A percentile compares a stretch with the other conserved stretches of the same genome.
Conservation (phyloP, 2,888 invertebrate genomes). For the Tachina fera region DNA sequence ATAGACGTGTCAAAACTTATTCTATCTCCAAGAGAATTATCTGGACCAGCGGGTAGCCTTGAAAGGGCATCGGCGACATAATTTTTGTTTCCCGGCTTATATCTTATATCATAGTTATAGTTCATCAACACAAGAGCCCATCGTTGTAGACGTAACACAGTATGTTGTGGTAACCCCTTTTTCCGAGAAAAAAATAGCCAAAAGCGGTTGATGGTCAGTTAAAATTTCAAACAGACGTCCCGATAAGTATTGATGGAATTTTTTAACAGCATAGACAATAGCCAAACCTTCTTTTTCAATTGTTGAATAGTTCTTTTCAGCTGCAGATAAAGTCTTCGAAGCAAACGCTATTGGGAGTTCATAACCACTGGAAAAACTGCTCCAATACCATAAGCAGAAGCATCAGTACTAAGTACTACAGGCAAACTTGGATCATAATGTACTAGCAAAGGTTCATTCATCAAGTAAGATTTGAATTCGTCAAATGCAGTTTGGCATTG, state of each 20-base stretch:
- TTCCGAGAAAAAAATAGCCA: neutral
- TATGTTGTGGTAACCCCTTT: conserved; percentile 8
- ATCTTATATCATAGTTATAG: neutral
- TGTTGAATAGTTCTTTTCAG: conserved; percentile 17
- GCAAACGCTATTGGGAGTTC: neutral
- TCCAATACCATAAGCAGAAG: conserved; percentile 5
- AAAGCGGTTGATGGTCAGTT: neutral
- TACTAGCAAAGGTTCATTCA: conserved; percentile 7
- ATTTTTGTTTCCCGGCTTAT: neutral
- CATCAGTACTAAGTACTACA: neutral
- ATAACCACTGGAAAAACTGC: conserved; percentile 9
- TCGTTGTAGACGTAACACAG: conserved; percentile 1
- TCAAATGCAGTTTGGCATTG: conserved; percentile 11
- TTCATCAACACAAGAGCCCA: neutral
- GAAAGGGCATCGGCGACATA: conserved; percentile 12
- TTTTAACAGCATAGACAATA: conserved; percentile 13
- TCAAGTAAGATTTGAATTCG: neutral
- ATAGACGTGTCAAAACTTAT: conserved; percentile 8
- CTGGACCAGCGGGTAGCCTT: neutral
- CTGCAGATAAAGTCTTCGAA: neutral
- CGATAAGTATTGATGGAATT: conserved; percentile 13
- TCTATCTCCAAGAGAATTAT: neutral
- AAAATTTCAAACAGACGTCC: neutral
- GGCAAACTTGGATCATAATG: conserved; percentile 20
- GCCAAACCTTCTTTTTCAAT: conserved; percentile 18